A percentile compares a stretch with the other conserved stretches of the same genome.
Evolutionary conservation across 2,113 vertebrate species (phyloP).

Genomic region (Pseudopodoces humilis): DNA sequence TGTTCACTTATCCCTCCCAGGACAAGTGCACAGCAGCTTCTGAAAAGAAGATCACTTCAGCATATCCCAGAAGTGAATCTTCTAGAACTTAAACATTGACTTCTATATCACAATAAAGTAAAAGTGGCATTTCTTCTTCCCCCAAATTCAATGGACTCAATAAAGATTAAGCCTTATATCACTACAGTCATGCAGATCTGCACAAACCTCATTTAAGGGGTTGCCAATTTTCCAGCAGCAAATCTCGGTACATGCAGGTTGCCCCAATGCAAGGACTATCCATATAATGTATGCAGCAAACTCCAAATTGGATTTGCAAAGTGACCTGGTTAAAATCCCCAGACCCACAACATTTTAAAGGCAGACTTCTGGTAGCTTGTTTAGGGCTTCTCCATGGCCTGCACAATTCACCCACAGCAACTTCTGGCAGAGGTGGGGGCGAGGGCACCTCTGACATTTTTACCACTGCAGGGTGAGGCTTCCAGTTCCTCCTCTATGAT

Average conservation of each 20-base stretch:
- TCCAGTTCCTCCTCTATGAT: slow-evolving; percentile 24
- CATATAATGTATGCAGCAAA: not conserved
- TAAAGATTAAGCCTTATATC: not conserved
- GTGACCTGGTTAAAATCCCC: not conserved
- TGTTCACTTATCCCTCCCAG: not conserved
- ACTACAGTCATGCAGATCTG: not conserved
- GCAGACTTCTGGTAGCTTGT: not conserved
- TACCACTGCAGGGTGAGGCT: not conserved
- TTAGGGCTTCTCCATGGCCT: not conserved
- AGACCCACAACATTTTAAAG: not conserved
- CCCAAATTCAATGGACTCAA: not conserved
- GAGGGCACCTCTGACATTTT: not conserved
- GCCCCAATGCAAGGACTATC: not conserved
- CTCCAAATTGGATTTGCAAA: not conserved
- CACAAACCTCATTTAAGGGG: not conserved
- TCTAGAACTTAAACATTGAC: not conserved
- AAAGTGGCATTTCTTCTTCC: not conserved
- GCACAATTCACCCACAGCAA: not conserved
- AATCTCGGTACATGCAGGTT: not conserved
- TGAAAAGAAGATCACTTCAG: not conserved
- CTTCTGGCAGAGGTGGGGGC: not conserved
- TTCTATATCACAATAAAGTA: not conserved
- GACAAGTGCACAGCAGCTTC: not conserved
- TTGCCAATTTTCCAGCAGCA: not conserved
- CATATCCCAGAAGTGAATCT: not conserved